Conservation (phyloP, 2,888 invertebrate species). For the Diarsia mendica region DNA sequence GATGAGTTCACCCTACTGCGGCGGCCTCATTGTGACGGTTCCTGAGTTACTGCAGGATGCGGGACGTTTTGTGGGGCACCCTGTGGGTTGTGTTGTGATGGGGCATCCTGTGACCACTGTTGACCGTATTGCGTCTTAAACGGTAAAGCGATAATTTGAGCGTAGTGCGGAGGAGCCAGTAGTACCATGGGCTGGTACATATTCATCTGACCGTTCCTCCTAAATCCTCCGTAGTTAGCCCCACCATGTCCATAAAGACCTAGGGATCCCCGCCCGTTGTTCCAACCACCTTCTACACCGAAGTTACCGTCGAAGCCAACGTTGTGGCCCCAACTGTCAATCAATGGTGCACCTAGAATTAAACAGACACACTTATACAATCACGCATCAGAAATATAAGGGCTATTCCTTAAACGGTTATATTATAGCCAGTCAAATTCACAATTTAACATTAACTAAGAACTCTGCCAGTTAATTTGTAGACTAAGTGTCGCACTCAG, state of each 20-base stretch:
- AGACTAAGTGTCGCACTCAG: too few relatives aligned
- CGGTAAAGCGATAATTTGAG: background rate
- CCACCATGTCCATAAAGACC: background rate
- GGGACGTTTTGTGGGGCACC: background rate
- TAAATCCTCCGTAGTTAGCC: background rate
- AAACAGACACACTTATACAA: background rate
- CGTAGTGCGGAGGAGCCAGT: background rate
- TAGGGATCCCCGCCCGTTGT: background rate
- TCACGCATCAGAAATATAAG: background rate
- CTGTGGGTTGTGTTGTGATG: background rate
- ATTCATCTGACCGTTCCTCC: background rate
- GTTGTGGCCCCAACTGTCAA: background rate
- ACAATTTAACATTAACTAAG: too few relatives aligned
- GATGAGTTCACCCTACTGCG: background rate
- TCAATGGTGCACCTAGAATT: slow-evolving; percentile 29
- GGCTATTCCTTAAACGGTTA: background rate
- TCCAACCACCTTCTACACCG: background rate
- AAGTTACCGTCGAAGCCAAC: background rate
- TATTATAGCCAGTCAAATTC: too few relatives aligned
- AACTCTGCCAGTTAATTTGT: too few relatives aligned
- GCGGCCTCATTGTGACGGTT: too few relatives aligned
- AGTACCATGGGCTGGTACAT: background rate
- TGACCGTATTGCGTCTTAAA: background rate
- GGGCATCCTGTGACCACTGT: background rate
- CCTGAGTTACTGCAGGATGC: too few relatives aligned